Percentiles rank a stretch among this genome's conserved stretches.
Conservation (phyloP, 2,888 invertebrate species). For the Lutraria lutraria region DNA sequence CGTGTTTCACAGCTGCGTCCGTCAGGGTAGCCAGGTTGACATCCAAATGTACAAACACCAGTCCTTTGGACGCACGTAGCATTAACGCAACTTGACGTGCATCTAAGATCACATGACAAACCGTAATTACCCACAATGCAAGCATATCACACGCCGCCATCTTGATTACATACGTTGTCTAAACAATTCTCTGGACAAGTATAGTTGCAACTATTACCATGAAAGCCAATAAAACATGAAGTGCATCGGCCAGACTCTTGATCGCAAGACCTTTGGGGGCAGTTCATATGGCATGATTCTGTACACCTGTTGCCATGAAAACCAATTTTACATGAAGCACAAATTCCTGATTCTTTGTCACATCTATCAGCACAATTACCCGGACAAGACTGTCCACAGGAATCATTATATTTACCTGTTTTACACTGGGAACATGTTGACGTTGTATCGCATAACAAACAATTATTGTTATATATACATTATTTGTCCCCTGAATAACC, state of each 20-base stretch:
- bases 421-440: not conserved
- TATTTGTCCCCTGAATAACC: slow-evolving; percentile 16
- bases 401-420: not conserved
- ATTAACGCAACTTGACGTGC: not conserved
- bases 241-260: not conserved
- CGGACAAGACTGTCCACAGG: not conserved
- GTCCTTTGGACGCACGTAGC: not conserved
- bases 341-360: not conserved
- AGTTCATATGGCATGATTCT: not conserved
- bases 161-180: not conserved
- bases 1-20: not conserved
- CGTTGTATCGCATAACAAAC: not conserved
- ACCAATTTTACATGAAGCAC: not conserved
- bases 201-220: not conserved
- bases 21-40: not conserved
- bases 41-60: not conserved
- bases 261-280: not conserved
- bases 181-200: not conserved
- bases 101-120: not conserved
- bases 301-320: not conserved
- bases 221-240: not conserved
- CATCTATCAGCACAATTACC: not conserved
- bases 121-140: not conserved
- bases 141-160: not conserved
- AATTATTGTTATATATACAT: not conserved